Base-by-base conservation (phyloP, 2,888 invertebrate species). In the Cepaea hortensis region DNA sequence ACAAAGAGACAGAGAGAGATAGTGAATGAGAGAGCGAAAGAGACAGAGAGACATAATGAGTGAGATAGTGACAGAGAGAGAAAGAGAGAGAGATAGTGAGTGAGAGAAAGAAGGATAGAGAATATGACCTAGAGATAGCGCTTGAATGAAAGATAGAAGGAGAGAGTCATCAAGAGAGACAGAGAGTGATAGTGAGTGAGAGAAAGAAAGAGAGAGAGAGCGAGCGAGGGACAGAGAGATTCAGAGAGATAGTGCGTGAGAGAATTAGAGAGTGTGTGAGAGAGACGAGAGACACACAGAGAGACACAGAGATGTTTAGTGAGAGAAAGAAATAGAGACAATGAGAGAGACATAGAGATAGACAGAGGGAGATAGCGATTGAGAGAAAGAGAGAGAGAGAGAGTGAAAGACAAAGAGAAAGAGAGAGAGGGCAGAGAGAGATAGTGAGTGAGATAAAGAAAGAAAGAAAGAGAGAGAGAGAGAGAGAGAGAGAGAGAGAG, bases 221-320 rank as follows among this genome's bases (percentile, higher is more conserved):
- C n/a, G 65, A 81, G 81, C 61, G 35, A 65, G 65, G 62, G 81
- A 81, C 20, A 65, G 65, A 81, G 81, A 81, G 65, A 65, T 3
- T 65, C 18, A 81, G 65, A 23, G n/a, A 81, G 81, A 81, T 18
- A 65, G 65, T 62, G 62, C 65, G 20, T 6, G 6, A 46, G 75
- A 75, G 6, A 35, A 35, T 3, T 5, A 75, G 35, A 35, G 35
- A 35, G 35, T 35, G 35, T 35, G 35, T 35, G 73, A 73, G 13
- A 73, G 73, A 73, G 13, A 73, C 35, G 11, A 11, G 35, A 75
- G n/a, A 7, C 6, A 35, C 15, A 75, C 23, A 75, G 15, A 50
- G 50, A 77, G 48, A 77, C 18, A 50, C 4, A 77, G 77, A 77
- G 6, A 80, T 46, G 55, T 50, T 55, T 46, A 80, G 50, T 18